Percentiles rank a stretch among this genome's conserved stretches.
These are phyloP conservation scores for Temnothorax curvispinosus DNA, from an alignment of 1,140 invertebrate species.

Conservation along the genomic window DNA sequence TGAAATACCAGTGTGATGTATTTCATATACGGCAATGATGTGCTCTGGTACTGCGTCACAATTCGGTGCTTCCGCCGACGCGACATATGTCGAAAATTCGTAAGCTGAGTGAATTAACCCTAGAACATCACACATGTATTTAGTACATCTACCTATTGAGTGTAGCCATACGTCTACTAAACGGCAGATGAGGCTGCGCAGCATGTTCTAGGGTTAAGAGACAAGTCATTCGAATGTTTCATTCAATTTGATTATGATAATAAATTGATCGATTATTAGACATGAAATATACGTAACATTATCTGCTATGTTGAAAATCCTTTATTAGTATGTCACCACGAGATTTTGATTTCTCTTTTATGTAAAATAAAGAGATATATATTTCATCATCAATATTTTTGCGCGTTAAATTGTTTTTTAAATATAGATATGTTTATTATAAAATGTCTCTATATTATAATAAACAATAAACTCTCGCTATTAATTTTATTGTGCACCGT, in stretches of 20 bases:
- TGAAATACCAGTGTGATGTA: slow-evolving; percentile 35
- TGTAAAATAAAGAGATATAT: neutral
- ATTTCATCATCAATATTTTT: neutral
- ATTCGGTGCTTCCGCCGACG: neutral
- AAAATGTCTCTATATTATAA: neutral
- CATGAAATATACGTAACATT: neutral
- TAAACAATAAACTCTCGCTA: neutral
- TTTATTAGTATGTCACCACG: neutral
- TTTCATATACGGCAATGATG: neutral
- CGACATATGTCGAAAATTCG: neutral
- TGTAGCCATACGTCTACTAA: no score
- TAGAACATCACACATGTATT: no score
- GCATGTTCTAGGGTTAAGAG: no score
- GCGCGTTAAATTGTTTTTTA: neutral
- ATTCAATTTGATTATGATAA: neutral
- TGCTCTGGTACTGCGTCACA: neutral
- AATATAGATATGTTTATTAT: neutral
- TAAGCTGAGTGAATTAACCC: neutral
- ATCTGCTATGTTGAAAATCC: neutral
- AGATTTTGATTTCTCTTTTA: neutral
- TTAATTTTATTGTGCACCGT: neutral
- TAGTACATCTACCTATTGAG: no score
- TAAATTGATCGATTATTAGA: neutral
- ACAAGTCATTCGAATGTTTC: neutral
- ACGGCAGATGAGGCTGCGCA: no score